Evolutionary conservation across 2,888 invertebrate genomes (phyloP).

Genomic region (Belgica antarctica): DNA sequence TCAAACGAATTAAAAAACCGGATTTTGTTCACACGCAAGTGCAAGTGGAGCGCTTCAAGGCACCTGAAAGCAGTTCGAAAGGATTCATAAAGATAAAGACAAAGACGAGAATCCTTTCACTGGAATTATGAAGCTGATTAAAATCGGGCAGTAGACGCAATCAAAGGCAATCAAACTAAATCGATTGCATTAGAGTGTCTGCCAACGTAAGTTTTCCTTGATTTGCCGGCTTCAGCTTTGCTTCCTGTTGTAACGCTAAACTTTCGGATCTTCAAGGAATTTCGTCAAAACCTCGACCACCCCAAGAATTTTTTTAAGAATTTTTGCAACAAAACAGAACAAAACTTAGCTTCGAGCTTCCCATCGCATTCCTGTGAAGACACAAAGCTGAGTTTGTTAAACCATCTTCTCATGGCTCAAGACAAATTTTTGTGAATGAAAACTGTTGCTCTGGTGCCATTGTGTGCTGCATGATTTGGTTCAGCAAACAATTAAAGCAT

Average conservation of each 20-base stretch:
- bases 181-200: not conserved
- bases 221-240: not conserved
- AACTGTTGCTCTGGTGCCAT: not conserved
- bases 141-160: not conserved
- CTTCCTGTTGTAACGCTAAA: not conserved
- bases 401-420: not conserved
- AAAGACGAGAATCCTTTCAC: not conserved
- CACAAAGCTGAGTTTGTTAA: not conserved
- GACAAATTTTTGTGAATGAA: not conserved
- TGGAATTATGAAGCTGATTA: not conserved
- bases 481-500: not conserved
- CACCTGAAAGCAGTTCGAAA: not conserved
- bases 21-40: slow-evolving; percentile 40
- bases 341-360: not conserved
- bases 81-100: not conserved
- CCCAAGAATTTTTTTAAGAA: not conserved
- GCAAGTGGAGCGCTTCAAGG: not conserved
- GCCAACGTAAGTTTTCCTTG: not conserved
- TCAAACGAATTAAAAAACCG: slow-evolving; percentile 27
- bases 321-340: not conserved
- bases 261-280: too few relatives aligned
- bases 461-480: not conserved
- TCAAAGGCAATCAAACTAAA: not conserved
- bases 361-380: not conserved
- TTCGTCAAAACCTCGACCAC: not conserved